phyloP scores from a whole-genome alignment of 2,888 invertebrate genomes.

The Noctua janthina region DNA sequence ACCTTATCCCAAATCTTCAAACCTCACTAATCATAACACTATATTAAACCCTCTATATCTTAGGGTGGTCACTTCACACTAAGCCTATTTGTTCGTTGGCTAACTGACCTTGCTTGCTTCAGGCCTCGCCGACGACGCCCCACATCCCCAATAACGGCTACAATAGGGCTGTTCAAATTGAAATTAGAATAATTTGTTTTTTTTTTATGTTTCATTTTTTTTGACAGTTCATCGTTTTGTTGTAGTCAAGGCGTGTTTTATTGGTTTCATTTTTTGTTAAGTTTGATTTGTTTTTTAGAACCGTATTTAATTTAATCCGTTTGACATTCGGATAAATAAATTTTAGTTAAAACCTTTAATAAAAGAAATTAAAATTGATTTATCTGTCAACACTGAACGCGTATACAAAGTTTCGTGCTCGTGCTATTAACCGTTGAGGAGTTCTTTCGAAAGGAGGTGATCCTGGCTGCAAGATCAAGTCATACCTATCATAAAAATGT shows the following conservation, averaged over 20 bases:
- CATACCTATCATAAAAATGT: neutral
- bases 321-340: neutral
- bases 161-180: constrained; percentile 47
- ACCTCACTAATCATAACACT: constrained; percentile 34
- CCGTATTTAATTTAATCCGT: neutral
- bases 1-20: constrained; percentile 18
- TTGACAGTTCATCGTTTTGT: constrained; percentile 3
- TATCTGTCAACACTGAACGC: no score
- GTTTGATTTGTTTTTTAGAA: neutral
- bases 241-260: neutral
- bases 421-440: neutral
- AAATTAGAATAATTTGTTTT: neutral
- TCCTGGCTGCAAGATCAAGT: neutral
- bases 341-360: no score
- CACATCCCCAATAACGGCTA: constrained; percentile 34
- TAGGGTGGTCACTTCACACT: constrained; percentile 36
- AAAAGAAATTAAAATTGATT: no score
- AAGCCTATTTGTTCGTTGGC: constrained; percentile 59
- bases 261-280: neutral
- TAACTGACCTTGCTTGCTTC: constrained; percentile 62
- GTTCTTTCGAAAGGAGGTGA: neutral
- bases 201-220: constrained; percentile 17
- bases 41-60: constrained; percentile 35
- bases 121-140: constrained; percentile 31
- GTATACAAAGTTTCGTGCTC: no score